Percentiles rank a stretch among this genome's conserved stretches.
Conservation (phyloP, 2,113 vertebrate species). For the Gobiocypris rarus region DNA sequence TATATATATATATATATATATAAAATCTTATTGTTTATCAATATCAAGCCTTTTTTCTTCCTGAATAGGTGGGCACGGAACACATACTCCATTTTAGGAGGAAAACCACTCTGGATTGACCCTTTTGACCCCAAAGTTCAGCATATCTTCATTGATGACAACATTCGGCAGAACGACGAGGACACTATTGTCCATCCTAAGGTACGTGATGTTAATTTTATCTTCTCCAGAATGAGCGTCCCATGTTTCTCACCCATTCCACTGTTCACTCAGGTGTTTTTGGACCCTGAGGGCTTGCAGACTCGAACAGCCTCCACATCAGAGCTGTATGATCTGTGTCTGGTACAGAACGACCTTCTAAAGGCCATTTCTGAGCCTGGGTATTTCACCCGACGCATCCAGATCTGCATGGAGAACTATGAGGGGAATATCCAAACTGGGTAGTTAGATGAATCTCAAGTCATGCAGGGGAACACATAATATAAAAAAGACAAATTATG, state of each 20-base stretch:
- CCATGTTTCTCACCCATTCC: background rate
- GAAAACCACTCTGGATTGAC: slow-evolving; percentile 89
- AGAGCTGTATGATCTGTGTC: slow-evolving; percentile 80
- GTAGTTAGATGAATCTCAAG: slow-evolving; percentile 44
- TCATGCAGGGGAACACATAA: background rate
- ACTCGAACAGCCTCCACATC: slow-evolving; percentile 71
- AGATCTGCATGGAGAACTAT: slow-evolving; percentile 84
- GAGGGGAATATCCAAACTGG: slow-evolving; percentile 76
- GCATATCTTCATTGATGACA: slow-evolving; percentile 92
- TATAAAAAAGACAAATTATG: background rate
- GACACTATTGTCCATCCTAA: slow-evolving; percentile 85
- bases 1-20: too few species aligned
- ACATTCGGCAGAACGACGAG: slow-evolving; percentile 81
- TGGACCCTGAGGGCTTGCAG: slow-evolving; percentile 59
- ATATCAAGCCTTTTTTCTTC: background rate
- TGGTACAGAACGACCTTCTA: slow-evolving; percentile 87
- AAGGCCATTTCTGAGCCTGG: slow-evolving; percentile 80
- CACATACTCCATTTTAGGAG: slow-evolving; percentile 77
- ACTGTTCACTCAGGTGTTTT: slow-evolving; percentile 77
- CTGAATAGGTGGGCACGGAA: slow-evolving; percentile 84
- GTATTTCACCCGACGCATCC: slow-evolving; percentile 83
- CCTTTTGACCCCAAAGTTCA: slow-evolving; percentile 80
- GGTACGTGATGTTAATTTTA: slow-evolving; percentile 65
- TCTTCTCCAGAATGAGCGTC: background rate
- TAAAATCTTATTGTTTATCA: background rate